Percentiles rank a stretch among this genome's conserved stretches.
Evolutionary conservation across 92 coral and sea anemone genomes (phyloP).

Genomic region (Galaxea fascicularis): DNA sequence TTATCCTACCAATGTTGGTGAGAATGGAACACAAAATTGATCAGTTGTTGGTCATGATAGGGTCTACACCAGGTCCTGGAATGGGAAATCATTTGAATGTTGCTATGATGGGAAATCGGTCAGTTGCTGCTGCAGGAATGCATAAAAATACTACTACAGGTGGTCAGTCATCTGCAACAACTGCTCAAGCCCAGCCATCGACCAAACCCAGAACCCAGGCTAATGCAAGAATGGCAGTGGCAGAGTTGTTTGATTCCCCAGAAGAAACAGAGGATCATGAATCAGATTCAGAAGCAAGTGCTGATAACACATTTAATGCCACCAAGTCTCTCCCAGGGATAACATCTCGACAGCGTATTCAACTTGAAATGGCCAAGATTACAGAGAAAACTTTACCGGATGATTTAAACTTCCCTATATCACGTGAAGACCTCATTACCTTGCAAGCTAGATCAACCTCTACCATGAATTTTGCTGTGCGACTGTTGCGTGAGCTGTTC

Average conservation of each 20-base stretch:
- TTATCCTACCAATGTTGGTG: slow-evolving; percentile 34
- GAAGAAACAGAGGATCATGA: not conserved
- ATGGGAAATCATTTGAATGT: slow-evolving; percentile 27
- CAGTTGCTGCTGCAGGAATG: not conserved
- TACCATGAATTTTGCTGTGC: slow-evolving; percentile 49
- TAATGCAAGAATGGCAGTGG: not conserved
- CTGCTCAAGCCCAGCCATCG: not conserved
- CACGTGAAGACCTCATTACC: slow-evolving; percentile 25
- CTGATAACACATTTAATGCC: not conserved
- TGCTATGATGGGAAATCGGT: not conserved
- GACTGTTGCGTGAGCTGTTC: slow-evolving; percentile 34
- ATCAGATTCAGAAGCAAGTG: not conserved
- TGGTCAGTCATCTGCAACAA: not conserved
- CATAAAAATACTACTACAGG: not conserved
- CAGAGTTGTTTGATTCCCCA: not conserved
- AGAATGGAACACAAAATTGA: slow-evolving; percentile 52
- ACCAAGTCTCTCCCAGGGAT: slow-evolving; percentile 31
- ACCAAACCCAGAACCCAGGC: slow-evolving; percentile 3
- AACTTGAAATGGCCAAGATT: slow-evolving; percentile 47
- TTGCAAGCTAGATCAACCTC: slow-evolving; percentile 30
- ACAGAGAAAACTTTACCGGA: slow-evolving; percentile 26
- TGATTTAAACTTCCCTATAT: slow-evolving; percentile 20
- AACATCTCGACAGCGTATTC: slow-evolving; percentile 28
- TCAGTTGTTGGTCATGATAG: slow-evolving; percentile 36
- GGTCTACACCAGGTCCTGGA: slow-evolving; percentile 3